Evolutionary conservation across 2,888 invertebrate genomes (phyloP), one percentile per base, ranked within the genome.

Genomic region (Catocala sponsa): DNA sequence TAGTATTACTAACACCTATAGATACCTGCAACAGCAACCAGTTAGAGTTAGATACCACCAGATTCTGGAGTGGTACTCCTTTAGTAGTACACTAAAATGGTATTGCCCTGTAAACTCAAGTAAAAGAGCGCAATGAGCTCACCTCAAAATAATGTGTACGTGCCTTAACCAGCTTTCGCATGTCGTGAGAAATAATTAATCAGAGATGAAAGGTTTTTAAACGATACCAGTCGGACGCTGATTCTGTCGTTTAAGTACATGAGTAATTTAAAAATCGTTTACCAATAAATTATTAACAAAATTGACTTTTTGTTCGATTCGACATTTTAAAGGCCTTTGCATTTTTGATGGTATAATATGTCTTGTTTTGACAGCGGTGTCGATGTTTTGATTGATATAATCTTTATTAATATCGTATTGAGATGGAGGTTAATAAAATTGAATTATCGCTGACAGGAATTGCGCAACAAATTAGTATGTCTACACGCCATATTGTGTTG

Each of bases 171-270:
- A 67, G 77, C 57, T 66, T 71, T 63, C 59, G 67, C 15, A 15
- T 57, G 43, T 65, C 57, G 58, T 69, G 73, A 69, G 76, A 76
- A 79, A 78, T 79, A 81, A 82, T 82, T 81, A 79, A 79, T 74
- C 72, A 70, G 65, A 69, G 67, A 74, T 80, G 72, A 79, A 80
- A 80, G 74, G 76, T 65, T 78, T 74, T 71, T 65, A 78, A 78
- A 59, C 66, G 76, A 72, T 72, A 62, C 65, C 68, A 61, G 64
- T 61, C 47, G 63, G 57, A 66, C 59, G 59, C 59, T 70, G 63
- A 67, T 68, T 70, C 58, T 65, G 75, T 70, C 63, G 63, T 70
- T 68, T 72, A 61, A 65, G 59, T 68, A 65, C 54, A 64, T 71
- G 13, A 68, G 74, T 63, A 70, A 63, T 74, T 74, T 65, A 64